Percentiles rank a stretch among this genome's conserved stretches.
Evolutionary conservation across 2,113 vertebrate species (phyloP).

Genomic region (Cryptotis parvus): DNA sequence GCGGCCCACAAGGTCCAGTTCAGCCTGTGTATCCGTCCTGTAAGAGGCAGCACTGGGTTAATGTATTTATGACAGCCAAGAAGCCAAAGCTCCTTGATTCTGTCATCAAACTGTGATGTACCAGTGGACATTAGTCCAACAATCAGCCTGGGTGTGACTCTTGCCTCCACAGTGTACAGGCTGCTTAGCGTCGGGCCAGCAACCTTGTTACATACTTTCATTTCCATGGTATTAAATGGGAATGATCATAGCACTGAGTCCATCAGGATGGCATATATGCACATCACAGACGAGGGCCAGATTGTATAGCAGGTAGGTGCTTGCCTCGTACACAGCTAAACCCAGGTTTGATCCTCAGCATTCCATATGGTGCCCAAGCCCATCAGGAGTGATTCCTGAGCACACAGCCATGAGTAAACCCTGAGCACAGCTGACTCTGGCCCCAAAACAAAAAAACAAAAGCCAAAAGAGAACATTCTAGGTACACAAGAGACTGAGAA

Average conservation of each 20-base stretch:
- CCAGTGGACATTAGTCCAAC: background rate
- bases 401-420: no score
- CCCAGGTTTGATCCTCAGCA: no score
- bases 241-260: background rate
- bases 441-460: no score
- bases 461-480: no score
- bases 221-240: background rate
- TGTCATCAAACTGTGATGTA: no score
- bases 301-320: no score
- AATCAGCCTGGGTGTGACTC: background rate
- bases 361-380: no score
- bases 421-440: no score
- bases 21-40: conserved; percentile 94
- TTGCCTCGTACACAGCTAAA: no score
- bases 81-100: background rate
- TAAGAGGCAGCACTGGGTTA: conserved; percentile 49
- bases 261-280: background rate
- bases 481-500: background rate
- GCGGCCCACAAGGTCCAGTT: conserved; percentile 92
- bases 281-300: background rate
- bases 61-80: background rate
- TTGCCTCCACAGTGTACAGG: background rate
- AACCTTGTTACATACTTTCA: background rate
- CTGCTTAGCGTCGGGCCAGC: background rate
- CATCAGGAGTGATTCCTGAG: no score